phyloP scores from a whole-genome alignment of 2,113 vertebrate species.

The Dolichallabes microphthalmus region DNA sequence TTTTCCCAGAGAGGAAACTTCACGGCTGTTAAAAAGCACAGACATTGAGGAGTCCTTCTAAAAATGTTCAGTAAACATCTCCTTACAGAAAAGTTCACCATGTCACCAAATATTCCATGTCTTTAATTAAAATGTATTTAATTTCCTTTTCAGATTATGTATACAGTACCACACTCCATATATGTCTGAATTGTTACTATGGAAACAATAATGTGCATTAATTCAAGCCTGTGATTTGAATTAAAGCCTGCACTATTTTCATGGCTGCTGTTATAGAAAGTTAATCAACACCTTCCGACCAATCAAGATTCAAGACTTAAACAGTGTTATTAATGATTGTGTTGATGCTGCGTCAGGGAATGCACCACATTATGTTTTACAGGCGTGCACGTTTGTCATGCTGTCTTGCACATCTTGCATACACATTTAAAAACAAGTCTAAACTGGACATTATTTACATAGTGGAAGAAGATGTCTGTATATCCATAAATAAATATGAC shows the following conservation, averaged over 20 bases:
- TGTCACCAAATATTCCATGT: neutral
- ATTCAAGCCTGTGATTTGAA: neutral
- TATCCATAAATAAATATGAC: neutral
- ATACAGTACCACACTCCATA: neutral
- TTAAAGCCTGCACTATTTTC: neutral
- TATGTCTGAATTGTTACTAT: neutral
- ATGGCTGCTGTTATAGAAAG: neutral
- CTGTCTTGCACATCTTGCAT: neutral
- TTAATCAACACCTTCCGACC: neutral
- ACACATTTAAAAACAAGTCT: neutral
- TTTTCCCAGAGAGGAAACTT: too few relatives aligned
- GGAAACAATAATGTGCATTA: neutral
- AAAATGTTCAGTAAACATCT: neutral
- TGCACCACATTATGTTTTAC: neutral
- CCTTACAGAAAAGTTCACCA: neutral
- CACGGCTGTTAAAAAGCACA: neutral
- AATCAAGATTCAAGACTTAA: neutral
- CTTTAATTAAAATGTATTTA: neutral
- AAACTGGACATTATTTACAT: constrained; percentile 2
- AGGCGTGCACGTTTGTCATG: neutral
- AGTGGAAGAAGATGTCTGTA: neutral
- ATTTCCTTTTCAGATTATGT: neutral
- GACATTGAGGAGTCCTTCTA: neutral
- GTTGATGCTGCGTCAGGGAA: neutral
- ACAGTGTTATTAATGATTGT: neutral